A percentile compares a stretch with the other conserved stretches of the same genome.
Evolutionary conservation across 2,797 vertebrate species (phyloP).

Genomic region (Cryptoprocta ferox): DNA sequence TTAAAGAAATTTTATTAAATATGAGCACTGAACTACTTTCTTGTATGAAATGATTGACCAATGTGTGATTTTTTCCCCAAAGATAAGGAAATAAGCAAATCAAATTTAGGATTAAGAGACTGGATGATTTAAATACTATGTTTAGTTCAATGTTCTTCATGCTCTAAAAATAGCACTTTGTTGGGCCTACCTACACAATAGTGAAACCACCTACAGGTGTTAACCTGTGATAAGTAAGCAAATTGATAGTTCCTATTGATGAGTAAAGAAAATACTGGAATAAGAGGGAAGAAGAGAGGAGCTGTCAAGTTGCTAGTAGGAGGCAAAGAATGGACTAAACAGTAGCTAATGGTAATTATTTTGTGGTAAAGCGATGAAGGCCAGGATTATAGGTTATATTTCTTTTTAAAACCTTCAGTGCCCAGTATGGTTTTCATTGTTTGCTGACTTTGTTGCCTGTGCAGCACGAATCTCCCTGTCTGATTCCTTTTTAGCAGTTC

Average conservation of each 20-base stretch:
- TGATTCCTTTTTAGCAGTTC: not conserved
- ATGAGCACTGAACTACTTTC: not conserved
- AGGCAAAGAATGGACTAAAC: not conserved
- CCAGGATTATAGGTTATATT: not conserved
- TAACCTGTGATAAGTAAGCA: accelerated
- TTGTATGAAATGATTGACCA: not conserved
- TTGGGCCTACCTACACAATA: not conserved
- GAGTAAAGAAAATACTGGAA: not conserved
- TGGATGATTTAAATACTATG: not conserved
- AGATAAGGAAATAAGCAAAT: not conserved
- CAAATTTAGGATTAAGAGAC: not conserved
- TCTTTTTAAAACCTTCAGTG: not conserved
- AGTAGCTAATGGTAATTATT: not conserved
- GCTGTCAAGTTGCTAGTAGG: not conserved
- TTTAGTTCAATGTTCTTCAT: not conserved
- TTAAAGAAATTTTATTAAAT: not conserved
- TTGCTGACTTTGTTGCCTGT: not conserved
- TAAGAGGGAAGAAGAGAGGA: not conserved
- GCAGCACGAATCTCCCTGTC: not conserved
- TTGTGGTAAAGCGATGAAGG: not conserved
- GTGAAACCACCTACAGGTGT: not conserved
- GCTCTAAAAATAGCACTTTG: not conserved
- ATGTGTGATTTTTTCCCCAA: constrained; percentile 20
- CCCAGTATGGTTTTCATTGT: not conserved
- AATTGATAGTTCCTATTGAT: not conserved